A percentile compares a stretch with the other conserved stretches of the same genome.
Evolutionary conservation across 53 echinoderm and acorn worm species (phyloP).

Genomic region (Astropecten irregularis): DNA sequence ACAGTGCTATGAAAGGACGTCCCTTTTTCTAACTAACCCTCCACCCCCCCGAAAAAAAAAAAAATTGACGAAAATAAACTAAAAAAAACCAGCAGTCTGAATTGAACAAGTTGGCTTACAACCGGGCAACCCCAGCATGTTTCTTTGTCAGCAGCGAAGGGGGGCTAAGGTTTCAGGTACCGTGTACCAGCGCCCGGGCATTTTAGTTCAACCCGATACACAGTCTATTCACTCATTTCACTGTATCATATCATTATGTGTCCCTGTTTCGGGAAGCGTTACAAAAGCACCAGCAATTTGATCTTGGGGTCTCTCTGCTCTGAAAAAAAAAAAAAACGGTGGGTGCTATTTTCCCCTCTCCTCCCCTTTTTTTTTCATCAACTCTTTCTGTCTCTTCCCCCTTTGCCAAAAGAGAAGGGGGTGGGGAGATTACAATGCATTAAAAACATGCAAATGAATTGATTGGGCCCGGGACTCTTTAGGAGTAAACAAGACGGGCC

Average conservation of each 20-base stretch:
- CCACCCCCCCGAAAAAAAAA: no score
- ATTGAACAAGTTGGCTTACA: constrained; percentile 19
- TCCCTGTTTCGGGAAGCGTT: constrained; percentile 20
- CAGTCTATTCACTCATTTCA: constrained; percentile 11
- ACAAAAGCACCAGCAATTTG: constrained; percentile 48
- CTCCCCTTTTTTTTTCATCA: no score
- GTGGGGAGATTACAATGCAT: constrained; percentile 21
- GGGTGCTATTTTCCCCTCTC: no score
- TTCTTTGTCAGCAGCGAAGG: constrained; percentile 25
- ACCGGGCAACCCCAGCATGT: constrained; percentile 21
- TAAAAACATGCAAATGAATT: constrained; percentile 44
- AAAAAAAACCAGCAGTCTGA: no score
- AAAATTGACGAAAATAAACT: no score
- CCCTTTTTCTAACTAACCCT: no score
- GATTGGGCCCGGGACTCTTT: not conserved
- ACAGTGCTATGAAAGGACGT: no score
- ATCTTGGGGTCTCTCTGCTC: not conserved
- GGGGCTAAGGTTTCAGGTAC: constrained; percentile 29
- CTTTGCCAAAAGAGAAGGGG: not conserved
- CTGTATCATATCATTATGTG: constrained; percentile 23
- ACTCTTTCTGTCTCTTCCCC: no score
- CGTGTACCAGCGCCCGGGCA: not conserved
- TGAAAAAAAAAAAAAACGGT: not conserved
- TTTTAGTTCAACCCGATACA: constrained; percentile 34
- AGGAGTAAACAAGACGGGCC: not conserved